Conservation (phyloP, 2,888 invertebrate genomes). For the Sisyra nigra region DNA sequence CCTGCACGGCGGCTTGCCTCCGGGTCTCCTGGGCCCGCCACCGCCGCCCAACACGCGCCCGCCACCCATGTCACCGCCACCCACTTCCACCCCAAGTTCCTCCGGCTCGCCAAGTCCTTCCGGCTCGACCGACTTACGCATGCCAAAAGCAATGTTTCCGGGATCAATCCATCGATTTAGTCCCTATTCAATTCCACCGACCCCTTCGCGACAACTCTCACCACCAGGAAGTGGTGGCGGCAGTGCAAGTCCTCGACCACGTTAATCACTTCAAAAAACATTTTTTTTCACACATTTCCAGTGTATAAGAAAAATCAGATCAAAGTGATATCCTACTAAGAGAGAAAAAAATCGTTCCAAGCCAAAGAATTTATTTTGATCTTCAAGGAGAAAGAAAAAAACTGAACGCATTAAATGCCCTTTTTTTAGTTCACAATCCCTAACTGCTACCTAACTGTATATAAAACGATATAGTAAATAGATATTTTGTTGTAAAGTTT, state of each 20-base stretch:
- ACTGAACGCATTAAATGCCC: no score
- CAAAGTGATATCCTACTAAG: not conserved
- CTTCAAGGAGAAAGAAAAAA: no score
- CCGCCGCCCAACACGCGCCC: slow-evolving; percentile 21
- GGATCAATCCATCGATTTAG: slow-evolving; percentile 28
- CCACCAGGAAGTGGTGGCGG: slow-evolving; percentile 4
- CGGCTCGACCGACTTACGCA: slow-evolving; percentile 24
- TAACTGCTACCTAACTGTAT: no score
- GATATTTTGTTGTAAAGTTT: no score
- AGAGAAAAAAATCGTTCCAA: no score
- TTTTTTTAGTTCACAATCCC: no score
- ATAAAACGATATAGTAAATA: no score
- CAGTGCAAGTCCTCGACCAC: slow-evolving; percentile 6
- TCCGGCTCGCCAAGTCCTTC: slow-evolving; percentile 39
- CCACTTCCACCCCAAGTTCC: slow-evolving; percentile 36
- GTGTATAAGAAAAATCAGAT: not conserved
- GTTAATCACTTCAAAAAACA: not conserved
- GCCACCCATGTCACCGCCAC: slow-evolving; percentile 28
- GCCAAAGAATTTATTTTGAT: no score
- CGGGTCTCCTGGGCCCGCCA: slow-evolving; percentile 26
- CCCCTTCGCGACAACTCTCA: slow-evolving; percentile 7
- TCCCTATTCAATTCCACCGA: slow-evolving; percentile 23
- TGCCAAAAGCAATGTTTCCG: slow-evolving; percentile 29
- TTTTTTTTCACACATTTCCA: slow-evolving; percentile 2
- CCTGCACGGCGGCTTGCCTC: slow-evolving; percentile 25